Evolutionary conservation across 2,888 invertebrate genomes (phyloP).

Genomic region (Nomada lathburiana): DNA sequence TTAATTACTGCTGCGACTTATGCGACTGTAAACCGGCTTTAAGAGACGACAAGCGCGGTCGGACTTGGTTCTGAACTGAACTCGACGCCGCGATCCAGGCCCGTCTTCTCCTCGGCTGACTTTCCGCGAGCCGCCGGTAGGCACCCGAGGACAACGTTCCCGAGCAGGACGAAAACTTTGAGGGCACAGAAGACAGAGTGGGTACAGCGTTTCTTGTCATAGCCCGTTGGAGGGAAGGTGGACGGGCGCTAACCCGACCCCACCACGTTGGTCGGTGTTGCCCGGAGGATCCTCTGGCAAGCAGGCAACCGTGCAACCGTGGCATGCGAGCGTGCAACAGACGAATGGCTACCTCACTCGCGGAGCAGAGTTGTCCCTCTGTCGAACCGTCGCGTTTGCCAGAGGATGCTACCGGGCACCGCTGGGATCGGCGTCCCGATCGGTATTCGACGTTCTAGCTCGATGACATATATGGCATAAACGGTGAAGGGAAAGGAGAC

Average conservation of each 20-base stretch:
- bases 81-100: background rate
- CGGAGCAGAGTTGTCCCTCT: conserved; percentile 56
- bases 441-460: conserved; percentile 65
- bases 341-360: conserved; percentile 60
- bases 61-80: conserved; percentile 10
- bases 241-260: conserved; percentile 68
- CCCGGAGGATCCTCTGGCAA: conserved; percentile 30
- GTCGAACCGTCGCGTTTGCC: conserved; percentile 50
- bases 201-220: conserved; percentile 67
- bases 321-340: conserved; percentile 64
- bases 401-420: conserved; percentile 63
- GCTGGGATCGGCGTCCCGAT: conserved; percentile 59
- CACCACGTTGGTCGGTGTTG: conserved; percentile 25
- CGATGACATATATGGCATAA: conserved; percentile 66
- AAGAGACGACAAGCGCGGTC: conserved; percentile 44
- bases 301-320: conserved; percentile 36
- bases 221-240: conserved; percentile 64
- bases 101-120: conserved; percentile 22
- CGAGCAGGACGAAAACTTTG: conserved; percentile 66
- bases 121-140: conserved; percentile 41
- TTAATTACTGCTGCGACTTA: conserved; percentile 65
- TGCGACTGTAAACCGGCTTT: conserved; percentile 65
- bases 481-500: conserved; percentile 22
- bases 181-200: conserved; percentile 64
- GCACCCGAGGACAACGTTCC: conserved; percentile 55